These are phyloP conservation scores for Actenoides hombroni DNA, from an alignment of 2,113 vertebrate genomes.

Conservation along the genomic window DNA sequence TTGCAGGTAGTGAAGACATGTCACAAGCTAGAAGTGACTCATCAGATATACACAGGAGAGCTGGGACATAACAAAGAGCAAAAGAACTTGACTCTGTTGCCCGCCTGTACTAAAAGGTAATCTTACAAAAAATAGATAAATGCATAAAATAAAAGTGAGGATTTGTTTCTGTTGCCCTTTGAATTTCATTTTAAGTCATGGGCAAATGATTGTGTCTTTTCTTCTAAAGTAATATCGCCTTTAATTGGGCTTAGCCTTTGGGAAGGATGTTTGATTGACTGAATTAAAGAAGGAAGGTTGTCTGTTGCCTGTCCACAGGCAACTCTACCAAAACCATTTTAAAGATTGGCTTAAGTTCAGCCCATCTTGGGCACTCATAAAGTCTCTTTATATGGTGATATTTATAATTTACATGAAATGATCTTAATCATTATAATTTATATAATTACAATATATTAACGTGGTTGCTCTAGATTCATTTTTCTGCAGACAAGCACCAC, in stretches of 20 bases:
- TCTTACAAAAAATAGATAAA: background rate
- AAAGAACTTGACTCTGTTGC: background rate
- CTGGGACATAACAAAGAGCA: background rate
- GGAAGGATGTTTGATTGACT: background rate
- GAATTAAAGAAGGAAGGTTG: constrained; percentile 2
- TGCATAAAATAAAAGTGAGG: background rate
- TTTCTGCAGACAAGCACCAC: background rate
- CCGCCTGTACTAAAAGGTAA: background rate
- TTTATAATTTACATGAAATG: background rate
- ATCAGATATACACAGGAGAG: background rate
- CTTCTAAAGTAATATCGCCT: background rate
- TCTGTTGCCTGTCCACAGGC: background rate
- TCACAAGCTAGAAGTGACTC: constrained; percentile 30
- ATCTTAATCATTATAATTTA: constrained; percentile 5
- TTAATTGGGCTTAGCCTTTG: constrained; percentile 1
- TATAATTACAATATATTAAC: background rate
- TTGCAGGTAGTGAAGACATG: constrained; percentile 6
- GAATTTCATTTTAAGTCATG: background rate
- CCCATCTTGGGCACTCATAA: background rate
- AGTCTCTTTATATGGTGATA: background rate
- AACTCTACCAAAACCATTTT: background rate
- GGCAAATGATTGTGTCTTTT: background rate
- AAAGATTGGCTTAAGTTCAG: background rate
- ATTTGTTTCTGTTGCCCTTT: constrained; percentile 10
- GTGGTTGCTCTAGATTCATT: background rate